Conservation (phyloP, 2,888 invertebrate species). For the Exocentrus adspersus region DNA sequence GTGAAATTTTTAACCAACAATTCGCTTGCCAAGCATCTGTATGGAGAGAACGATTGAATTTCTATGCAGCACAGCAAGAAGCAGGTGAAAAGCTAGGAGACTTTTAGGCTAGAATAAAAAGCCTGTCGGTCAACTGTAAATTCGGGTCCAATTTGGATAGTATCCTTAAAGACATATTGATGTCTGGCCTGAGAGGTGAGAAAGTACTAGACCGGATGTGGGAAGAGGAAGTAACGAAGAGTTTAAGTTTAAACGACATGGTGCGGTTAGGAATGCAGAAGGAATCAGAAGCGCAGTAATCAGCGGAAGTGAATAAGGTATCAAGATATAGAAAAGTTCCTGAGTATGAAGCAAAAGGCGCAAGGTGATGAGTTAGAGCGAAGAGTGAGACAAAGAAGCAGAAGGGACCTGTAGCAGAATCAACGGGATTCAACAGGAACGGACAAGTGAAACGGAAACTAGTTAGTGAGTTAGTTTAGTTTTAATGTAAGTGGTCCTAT, state of each 20-base stretch:
- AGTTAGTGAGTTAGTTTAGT: too few species aligned
- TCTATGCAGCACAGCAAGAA: constrained; percentile 29
- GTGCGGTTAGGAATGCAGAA: not conserved
- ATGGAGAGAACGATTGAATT: constrained; percentile 40
- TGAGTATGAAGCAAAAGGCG: not conserved
- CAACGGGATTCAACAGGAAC: too few species aligned
- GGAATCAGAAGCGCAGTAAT: too few species aligned
- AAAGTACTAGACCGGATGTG: constrained; percentile 33
- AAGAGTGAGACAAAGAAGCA: not conserved
- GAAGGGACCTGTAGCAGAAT: too few species aligned
- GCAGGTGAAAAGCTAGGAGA: not conserved
- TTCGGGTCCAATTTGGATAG: not conserved
- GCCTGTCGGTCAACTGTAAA: constrained; percentile 9
- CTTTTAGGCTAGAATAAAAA: constrained; percentile 7
- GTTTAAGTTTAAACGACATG: not conserved
- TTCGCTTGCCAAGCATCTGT: constrained; percentile 35
- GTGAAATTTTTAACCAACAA: constrained; percentile 32
- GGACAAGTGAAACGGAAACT: too few species aligned
- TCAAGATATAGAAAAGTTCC: not conserved
- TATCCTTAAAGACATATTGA: constrained; percentile 8
- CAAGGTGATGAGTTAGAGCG: not conserved
- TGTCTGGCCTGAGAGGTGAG: not conserved
- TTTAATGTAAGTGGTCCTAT: too few species aligned
- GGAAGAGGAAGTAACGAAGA: constrained; percentile 21
- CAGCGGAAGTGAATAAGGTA: not conserved